A percentile compares a stretch with the other conserved stretches of the same genome.
These are phyloP conservation scores for Limnothrissa miodon DNA, from an alignment of 2,113 vertebrate genomes.

Conservation along the genomic window DNA sequence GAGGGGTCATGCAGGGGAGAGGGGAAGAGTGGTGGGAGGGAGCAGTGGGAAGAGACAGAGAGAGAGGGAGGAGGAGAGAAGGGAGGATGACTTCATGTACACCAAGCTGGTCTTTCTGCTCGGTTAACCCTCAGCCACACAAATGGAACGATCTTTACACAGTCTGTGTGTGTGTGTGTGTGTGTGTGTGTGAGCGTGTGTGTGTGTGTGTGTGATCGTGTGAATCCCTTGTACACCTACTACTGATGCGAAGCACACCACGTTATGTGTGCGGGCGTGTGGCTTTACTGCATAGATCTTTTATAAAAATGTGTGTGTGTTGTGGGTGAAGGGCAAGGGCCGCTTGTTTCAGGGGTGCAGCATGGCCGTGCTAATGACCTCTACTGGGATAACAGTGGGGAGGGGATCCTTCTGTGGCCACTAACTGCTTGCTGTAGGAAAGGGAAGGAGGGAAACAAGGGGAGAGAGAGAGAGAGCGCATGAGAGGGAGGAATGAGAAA, in stretches of 20 bases:
- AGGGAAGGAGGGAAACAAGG: background rate
- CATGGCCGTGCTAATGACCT: constrained; percentile 1
- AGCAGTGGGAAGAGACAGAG: background rate
- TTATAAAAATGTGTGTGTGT: background rate
- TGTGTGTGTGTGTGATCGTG: background rate
- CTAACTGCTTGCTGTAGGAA: background rate
- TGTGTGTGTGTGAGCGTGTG: background rate
- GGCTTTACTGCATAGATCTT: background rate
- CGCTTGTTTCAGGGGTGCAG: background rate
- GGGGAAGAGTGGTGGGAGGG: background rate
- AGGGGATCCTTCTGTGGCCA: background rate
- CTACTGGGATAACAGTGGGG: background rate
- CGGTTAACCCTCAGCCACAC: background rate
- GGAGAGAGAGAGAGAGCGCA: background rate
- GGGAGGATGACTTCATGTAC: background rate
- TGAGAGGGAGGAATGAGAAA: background rate
- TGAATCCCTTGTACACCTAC: no score
- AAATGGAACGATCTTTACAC: background rate
- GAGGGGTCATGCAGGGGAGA: background rate
- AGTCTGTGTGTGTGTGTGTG: background rate
- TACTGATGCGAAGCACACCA: background rate
- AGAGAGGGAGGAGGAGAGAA: background rate
- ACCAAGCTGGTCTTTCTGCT: background rate
- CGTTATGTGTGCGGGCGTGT: background rate
- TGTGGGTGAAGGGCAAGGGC: background rate